A percentile compares a stretch with the other conserved stretches of the same genome.
phyloP scores from a whole-genome alignment of 2,888 invertebrate species.

The Zootermopsis nevadensis region DNA sequence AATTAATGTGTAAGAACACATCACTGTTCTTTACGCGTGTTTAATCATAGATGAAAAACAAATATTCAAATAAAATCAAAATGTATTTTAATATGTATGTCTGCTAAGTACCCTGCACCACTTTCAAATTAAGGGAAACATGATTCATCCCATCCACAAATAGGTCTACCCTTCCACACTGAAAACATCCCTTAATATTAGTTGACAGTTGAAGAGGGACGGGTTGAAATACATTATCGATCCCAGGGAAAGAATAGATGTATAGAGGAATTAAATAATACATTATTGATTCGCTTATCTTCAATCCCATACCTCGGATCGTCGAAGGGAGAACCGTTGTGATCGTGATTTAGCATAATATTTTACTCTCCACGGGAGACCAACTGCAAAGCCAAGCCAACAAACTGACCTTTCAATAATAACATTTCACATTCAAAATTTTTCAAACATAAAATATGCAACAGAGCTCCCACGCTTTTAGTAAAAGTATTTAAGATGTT shows the following conservation, averaged over 20 bases:
- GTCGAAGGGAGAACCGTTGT: background rate
- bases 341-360: slow-evolving; percentile 13
- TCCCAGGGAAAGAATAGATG: background rate
- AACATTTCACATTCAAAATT: background rate
- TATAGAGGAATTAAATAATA: background rate
- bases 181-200: background rate
- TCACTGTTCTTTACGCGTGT: too few relatives aligned
- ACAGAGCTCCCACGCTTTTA: too few relatives aligned
- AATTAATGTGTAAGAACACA: too few relatives aligned
- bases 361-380: background rate
- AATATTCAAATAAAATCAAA: too few relatives aligned
- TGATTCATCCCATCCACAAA: too few relatives aligned
- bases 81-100: too few relatives aligned
- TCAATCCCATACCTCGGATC: background rate
- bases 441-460: too few relatives aligned
- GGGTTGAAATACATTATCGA: background rate
- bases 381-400: background rate
- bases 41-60: too few relatives aligned
- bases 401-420: background rate
- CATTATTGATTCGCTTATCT: slow-evolving; percentile 16
- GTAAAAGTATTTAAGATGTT: too few relatives aligned
- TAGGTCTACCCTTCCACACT: too few relatives aligned
- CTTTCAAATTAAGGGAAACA: too few relatives aligned
- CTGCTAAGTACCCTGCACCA: too few relatives aligned
- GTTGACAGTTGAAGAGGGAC: background rate